These are phyloP conservation scores for Zaprionus bogoriensis DNA, from an alignment of 2,888 invertebrate genomes.

Conservation along the genomic window DNA sequence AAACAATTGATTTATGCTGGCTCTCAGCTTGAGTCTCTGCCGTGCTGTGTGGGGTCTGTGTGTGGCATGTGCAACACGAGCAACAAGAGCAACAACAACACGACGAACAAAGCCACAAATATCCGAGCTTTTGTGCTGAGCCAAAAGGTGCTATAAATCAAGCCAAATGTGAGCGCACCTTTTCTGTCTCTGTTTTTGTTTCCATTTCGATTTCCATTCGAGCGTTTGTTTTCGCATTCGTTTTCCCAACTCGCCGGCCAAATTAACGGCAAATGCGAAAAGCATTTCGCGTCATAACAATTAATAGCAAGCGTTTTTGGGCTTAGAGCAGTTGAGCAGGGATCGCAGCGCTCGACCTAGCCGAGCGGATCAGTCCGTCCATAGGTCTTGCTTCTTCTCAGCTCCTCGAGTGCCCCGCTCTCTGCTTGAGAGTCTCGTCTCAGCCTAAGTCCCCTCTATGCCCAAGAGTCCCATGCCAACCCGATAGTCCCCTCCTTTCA, in stretches of 20 bases:
- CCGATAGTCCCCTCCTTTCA: too few relatives aligned
- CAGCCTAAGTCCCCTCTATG: too few relatives aligned
- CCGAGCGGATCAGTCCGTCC: slow-evolving; percentile 30
- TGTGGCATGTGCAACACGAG: slow-evolving; percentile 70
- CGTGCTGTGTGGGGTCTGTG: slow-evolving; percentile 65
- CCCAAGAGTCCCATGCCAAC: too few relatives aligned
- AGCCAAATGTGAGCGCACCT: slow-evolving; percentile 71
- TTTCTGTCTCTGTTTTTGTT: slow-evolving; percentile 32
- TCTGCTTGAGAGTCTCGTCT: too few relatives aligned
- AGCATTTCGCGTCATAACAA: slow-evolving; percentile 69
- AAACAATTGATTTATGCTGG: slow-evolving; percentile 4
- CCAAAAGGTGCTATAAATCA: slow-evolving; percentile 75
- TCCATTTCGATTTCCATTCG: slow-evolving; percentile 7
- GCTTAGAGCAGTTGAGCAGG: slow-evolving; percentile 16
- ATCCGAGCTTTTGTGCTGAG: slow-evolving; percentile 69
- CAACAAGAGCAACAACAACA: slow-evolving; percentile 20
- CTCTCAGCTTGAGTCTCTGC: slow-evolving; percentile 33
- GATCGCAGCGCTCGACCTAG: too few relatives aligned
- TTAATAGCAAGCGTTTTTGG: slow-evolving; percentile 66
- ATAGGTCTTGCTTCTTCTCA: slow-evolving; percentile 25
- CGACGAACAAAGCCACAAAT: slow-evolving; percentile 36
- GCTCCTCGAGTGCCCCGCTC: too few relatives aligned
- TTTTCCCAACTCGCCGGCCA: slow-evolving; percentile 36
- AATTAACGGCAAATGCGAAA: slow-evolving; percentile 69
- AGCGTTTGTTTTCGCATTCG: slow-evolving; percentile 44